These are phyloP conservation scores for Drosophila austrosaltans DNA, from an alignment of 2,888 invertebrate genomes.

Conservation along the genomic window DNA sequence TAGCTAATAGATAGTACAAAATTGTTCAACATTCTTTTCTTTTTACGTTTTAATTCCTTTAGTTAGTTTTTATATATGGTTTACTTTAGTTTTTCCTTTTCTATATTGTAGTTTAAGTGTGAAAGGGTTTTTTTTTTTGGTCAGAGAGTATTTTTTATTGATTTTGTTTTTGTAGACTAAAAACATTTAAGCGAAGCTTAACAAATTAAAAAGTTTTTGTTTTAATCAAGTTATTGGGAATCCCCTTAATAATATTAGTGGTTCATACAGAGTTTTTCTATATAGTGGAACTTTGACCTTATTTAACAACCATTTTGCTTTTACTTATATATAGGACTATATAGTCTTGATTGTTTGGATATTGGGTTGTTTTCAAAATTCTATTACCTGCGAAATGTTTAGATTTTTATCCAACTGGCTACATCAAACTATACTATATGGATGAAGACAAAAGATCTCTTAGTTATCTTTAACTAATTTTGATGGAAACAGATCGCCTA, in stretches of 20 bases:
- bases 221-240: not conserved
- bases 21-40: conserved; percentile 25
- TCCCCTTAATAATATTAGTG: not conserved
- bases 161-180: conserved; percentile 1
- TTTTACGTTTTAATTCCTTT: conserved; percentile 22
- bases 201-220: not conserved
- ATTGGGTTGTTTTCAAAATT: not conserved
- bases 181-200: not conserved
- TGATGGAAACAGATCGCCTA: no score
- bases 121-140: conserved; percentile 11
- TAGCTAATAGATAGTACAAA: conserved; percentile 32
- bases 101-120: not conserved
- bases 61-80: conserved; percentile 27
- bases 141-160: conserved; percentile 22
- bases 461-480: no score
- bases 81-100: conserved; percentile 16
- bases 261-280: not conserved
- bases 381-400: not conserved
- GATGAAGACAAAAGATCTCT: no score
- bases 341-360: not conserved
- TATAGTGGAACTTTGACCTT: conserved; percentile 8
- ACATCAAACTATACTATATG: no score
- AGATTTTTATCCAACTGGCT: no score
- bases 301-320: conserved; percentile 5
- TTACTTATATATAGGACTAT: not conserved